Evolutionary conservation across 2,113 vertebrate genomes (phyloP).

Genomic region (Pithys albifrons): DNA sequence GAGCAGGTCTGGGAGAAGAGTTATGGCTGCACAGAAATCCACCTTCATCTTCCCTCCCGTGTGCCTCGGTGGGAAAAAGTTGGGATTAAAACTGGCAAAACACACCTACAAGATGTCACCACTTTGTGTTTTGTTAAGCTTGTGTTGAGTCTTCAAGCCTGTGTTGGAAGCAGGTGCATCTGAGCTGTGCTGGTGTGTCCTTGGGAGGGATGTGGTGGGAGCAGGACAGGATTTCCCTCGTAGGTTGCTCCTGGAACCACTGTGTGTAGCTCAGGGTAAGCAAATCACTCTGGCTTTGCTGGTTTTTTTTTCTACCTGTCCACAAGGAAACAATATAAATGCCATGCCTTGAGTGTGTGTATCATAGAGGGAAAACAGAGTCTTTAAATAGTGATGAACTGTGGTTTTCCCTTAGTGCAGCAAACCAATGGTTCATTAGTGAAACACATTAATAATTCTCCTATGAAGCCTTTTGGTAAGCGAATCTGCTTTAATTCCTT

Average conservation of each 20-base stretch:
- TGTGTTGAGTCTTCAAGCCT: neutral
- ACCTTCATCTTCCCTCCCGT: neutral
- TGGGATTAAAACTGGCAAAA: neutral
- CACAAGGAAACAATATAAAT: slow-evolving; percentile 1
- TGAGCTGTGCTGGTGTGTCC: neutral
- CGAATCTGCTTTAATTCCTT: slow-evolving; percentile 18
- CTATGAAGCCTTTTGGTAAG: neutral
- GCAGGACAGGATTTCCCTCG: neutral
- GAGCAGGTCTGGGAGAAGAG: neutral
- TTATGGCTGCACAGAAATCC: neutral
- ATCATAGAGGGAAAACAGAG: neutral
- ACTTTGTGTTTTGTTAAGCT: neutral
- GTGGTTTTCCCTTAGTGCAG: neutral
- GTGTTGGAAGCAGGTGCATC: neutral
- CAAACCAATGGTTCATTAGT: slow-evolving; percentile 7
- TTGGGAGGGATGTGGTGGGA: neutral
- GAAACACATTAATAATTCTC: slow-evolving; percentile 16
- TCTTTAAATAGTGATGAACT: slow-evolving; percentile 7
- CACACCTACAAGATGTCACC: neutral
- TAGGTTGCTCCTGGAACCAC: neutral
- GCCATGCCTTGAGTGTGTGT: neutral
- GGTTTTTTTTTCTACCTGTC: neutral
- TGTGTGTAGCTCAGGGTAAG: neutral
- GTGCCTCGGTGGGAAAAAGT: neutral
- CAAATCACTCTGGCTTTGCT: neutral